These are phyloP conservation scores for Amaurobius ferox DNA, from an alignment of 2,888 invertebrate genomes.

Conservation along the genomic window DNA sequence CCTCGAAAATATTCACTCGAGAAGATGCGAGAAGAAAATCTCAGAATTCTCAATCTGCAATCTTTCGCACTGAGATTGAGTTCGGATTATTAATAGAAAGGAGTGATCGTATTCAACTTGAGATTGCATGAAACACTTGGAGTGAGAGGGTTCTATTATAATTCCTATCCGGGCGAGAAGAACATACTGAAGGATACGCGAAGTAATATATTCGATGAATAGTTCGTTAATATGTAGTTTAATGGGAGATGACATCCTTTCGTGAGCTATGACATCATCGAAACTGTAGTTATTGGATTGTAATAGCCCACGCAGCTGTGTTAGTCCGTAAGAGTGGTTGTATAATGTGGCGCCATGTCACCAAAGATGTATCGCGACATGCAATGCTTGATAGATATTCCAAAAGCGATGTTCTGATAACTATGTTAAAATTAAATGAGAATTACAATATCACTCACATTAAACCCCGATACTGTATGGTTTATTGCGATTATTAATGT, in stretches of 20 bases:
- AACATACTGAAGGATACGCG: no score
- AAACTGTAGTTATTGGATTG: neutral
- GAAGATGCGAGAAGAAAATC: neutral
- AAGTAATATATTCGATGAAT: neutral
- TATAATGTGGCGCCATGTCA: neutral
- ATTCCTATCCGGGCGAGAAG: no score
- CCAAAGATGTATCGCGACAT: neutral
- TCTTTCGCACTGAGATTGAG: neutral
- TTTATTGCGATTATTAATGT: no score
- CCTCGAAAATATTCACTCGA: slow-evolving; percentile 48
- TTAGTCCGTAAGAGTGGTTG: neutral
- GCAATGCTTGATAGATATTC: no score
- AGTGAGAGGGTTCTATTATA: neutral
- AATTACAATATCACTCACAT: no score
- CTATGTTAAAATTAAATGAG: no score
- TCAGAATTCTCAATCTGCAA: neutral
- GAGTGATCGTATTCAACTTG: neutral
- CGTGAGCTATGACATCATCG: neutral
- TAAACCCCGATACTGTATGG: no score
- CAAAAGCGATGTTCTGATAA: no score
- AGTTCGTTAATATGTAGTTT: neutral
- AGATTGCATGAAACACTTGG: neutral
- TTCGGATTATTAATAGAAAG: neutral
- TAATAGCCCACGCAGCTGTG: neutral
- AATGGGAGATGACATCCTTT: neutral